Base-by-base conservation (phyloP, 1,140 invertebrate genomes). In the Probaryconus sp. region DNA sequence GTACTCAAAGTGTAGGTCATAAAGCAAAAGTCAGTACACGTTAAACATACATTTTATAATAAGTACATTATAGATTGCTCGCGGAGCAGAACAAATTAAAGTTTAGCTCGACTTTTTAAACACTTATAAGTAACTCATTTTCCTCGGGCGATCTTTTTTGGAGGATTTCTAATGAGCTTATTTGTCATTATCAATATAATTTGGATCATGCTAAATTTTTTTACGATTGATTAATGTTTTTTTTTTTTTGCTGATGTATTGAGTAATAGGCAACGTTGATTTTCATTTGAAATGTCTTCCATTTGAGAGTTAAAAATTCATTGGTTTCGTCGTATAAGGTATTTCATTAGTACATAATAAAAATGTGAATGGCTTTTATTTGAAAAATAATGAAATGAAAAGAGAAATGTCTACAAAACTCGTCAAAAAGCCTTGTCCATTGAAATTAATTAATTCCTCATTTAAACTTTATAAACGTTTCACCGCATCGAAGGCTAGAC, bases 11-110 rank as follows among this genome's bases (percentile, higher is more conserved):
- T 6, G 37, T 45, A 38, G 14, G 48, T 21, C 45, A 38, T 69
- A 60, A 69, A 60, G 11, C 28, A 33, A 3, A 2, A 43, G 53
- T 51, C 51, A 48, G 48, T 50, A 42, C 35, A 18, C 35, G 26
- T 67, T 42, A 33, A 50, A 16, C 9, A 40, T 26, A 58, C 51
- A 51, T 58, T 50, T 43, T 16, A 43, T 24, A 16, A 0, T n/a
- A 40, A 40, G 56, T 68, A 58, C 50, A 68, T 43, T 58, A 68
- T 68, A 35, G 11, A 20, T 35, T 56, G 33, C 48, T 53, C 47
- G 40, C 45, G 50, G 13, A 48, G 17, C 10, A 17, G 20, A 56
- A 40, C 45, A 55, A 65, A 53, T 55, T 45, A 55, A 14, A 55
- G 37, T 31, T 55, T 55, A 43, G 10, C 13, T 4, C 0, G 17